Base-by-base conservation (phyloP, 2,113 vertebrate genomes). In the Gallinago jamesoni region DNA sequence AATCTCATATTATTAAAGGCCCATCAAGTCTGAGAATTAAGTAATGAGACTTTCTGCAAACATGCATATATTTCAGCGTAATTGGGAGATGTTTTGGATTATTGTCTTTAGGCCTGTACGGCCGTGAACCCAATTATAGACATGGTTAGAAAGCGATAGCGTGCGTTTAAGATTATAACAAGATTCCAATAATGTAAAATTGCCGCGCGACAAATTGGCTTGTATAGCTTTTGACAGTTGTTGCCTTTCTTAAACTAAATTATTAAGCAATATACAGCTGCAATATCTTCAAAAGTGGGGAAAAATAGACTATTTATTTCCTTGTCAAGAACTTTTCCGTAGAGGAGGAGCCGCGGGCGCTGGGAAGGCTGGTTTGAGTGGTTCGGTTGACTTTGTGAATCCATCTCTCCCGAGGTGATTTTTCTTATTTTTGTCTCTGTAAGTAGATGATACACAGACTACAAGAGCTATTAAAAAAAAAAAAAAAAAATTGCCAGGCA, bases 211-310 rank as follows among this genome's bases (percentile, higher is more conserved):
- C 75, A 91, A 94, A 93, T 95, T 37, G 85, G 84, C 92, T 93
- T 95, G 56, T 95, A 67, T 89, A 74, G 94, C 69, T 94, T 93
- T 86, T 94, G 90, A 90, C 79, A 95, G 90, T 93, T 90, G 76
- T 81, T 94, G 85, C 47, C 47, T 47, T 47, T 47, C 47, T 20
- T 47, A 47, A 47, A 21, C 47, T 47, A 47, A 47, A 47, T 47
- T 47, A 47, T 47, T 47, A 22, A 47, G 47, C 47, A 47, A 47
- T 47, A 47, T 47, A 35, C 60, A 94, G 80, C 88, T 84, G 72
- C 64, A 77, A 4, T 1, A 5, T 53, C 86, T 88, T 83, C 9
- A 17, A 63, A 95, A 56, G 52, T 74, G 63, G 72, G 72, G 75
- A 70, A 67, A 90, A 95, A 88, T 12, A 55, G n/a, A 2, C 12